Base-by-base conservation (phyloP, 2,888 invertebrate genomes). In the Lasioglossum lativentre region DNA sequence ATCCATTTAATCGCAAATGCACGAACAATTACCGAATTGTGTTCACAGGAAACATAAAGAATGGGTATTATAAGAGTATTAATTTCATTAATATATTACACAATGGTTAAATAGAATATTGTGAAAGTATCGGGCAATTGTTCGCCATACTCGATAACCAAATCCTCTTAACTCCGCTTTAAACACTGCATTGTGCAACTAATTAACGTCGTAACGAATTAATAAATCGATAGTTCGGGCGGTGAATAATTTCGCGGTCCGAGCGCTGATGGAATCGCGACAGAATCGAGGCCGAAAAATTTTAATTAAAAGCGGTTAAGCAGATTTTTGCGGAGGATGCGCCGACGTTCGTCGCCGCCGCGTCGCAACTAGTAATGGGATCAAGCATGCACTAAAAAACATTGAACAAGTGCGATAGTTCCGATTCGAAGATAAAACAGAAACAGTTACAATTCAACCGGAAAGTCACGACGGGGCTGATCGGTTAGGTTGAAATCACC, bases 221-320 rank as follows among this genome's bases (percentile, higher is more conserved):
- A 70, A 38, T 38, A 23, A 70, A 70, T 70, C 38, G n/a, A 70
- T 40, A 38, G 38, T 5, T 40, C 40, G 38, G 5, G 70, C 0
- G 12, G n/a, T 0, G 68, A 14, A n/a, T 40, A 40, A 38, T 70
- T n/a, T n/a, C 40, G 38, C 38, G 68, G 68, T 23, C 23, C 34
- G 34, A 10, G 34, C 4, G 30, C 19, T 8, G 70, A 70, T 14
- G 10, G 14, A 34, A 68, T n/a, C 40, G n/a, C 10, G 70, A 40
- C 70, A 40, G n/a, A 14, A n/a, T n/a, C 40, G 40, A 12, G 70
- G n/a, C 14, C 40, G 19, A 52, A 68, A 70, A 70, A 77, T 85
- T 85, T 85, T 82, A 85, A 82, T 85, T 78, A 78, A 80, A 81
- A 75, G 34, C 59, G 70, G 42, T 19, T 23, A 19, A 47, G 66